These are phyloP conservation scores for Salticus scenicus DNA, from an alignment of 2,888 invertebrate genomes.

Conservation along the genomic window DNA sequence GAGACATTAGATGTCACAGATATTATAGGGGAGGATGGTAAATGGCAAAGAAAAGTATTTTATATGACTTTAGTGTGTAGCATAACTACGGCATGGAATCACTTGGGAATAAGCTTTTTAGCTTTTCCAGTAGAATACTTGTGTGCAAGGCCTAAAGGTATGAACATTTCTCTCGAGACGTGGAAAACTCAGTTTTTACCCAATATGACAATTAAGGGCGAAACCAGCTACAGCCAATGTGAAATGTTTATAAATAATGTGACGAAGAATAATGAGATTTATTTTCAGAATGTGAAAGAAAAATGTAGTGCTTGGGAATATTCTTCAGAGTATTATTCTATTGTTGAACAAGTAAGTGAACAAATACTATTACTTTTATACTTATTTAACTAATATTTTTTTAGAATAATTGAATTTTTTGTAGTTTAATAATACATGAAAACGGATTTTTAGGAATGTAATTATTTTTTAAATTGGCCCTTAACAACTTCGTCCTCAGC, in stretches of 20 bases:
- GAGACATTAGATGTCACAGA: constrained; percentile 9
- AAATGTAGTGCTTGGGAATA: constrained; percentile 2
- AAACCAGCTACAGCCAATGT: constrained; percentile 19
- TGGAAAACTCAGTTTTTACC: constrained; percentile 23
- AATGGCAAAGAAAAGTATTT: constrained; percentile 17
- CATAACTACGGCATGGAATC: constrained; percentile 21
- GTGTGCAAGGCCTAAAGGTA: constrained; percentile 16
- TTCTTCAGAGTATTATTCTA: background rate
- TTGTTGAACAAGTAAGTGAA: constrained; percentile 18
- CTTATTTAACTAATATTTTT: too few species aligned
- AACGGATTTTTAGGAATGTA: too few species aligned
- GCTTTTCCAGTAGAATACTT: constrained; percentile 17
- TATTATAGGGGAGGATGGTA: constrained; percentile 12
- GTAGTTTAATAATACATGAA: too few species aligned
- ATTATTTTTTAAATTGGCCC: too few species aligned
- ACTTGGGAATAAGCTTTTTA: constrained; percentile 19
- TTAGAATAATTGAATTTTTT: too few species aligned
- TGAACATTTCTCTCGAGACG: background rate
- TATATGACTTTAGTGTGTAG: background rate
- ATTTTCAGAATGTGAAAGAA: background rate
- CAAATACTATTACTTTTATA: too few species aligned
- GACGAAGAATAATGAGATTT: background rate
- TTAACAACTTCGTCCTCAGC: too few species aligned
- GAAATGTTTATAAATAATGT: constrained; percentile 10
- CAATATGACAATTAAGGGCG: background rate